Evolutionary conservation across 1,140 invertebrate genomes (phyloP).

Genomic region (Dermatophagoides farinae): DNA sequence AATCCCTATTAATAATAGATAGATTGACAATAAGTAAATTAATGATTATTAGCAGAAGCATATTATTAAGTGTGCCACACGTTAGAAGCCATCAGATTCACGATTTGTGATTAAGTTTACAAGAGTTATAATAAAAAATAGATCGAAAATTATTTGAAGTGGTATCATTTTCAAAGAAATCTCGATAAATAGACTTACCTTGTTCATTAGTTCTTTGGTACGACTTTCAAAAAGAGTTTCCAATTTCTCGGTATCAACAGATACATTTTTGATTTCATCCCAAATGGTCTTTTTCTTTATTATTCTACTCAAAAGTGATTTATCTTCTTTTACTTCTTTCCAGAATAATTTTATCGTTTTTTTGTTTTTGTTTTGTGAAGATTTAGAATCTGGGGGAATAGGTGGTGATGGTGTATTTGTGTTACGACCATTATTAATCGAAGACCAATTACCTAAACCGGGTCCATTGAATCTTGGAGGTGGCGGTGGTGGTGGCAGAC

Average conservation of each 20-base stretch:
- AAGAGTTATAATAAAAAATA: background rate
- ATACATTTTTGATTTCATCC: constrained; percentile 66
- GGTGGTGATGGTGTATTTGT: constrained; percentile 10
- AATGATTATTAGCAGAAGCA: background rate
- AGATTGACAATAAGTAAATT: background rate
- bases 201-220: constrained; percentile 49
- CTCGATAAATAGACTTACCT: constrained; percentile 4
- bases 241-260: constrained; percentile 73
- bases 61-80: too few relatives aligned
- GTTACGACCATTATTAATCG: background rate
- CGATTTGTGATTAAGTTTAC: background rate
- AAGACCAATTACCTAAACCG: background rate
- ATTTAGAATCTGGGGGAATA: constrained; percentile 13
- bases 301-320: constrained; percentile 39
- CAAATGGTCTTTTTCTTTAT: constrained; percentile 63
- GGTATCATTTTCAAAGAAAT: background rate
- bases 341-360: constrained; percentile 99
- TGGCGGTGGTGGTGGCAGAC: constrained; percentile 24
- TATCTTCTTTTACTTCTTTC: constrained; percentile 67
- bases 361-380: constrained; percentile 53
- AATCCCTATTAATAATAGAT: background rate
- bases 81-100: too few relatives aligned
- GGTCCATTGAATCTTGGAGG: constrained; percentile 21
- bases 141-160: background rate
- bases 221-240: constrained; percentile 93